Evolutionary conservation across 2,888 invertebrate species (phyloP).

Genomic region (Pachymerium ferrugineum): DNA sequence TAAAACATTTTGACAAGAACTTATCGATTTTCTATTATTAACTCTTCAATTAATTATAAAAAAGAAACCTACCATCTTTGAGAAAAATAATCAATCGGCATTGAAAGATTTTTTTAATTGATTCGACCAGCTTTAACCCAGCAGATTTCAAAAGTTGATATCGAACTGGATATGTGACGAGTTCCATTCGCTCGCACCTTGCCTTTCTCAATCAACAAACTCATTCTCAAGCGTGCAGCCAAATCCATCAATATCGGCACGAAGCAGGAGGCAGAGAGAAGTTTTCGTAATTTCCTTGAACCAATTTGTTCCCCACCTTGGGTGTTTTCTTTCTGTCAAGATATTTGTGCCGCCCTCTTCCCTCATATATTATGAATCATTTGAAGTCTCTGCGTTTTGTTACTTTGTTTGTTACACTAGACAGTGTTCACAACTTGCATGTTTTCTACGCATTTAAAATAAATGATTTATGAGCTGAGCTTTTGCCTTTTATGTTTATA

Average conservation of each 20-base stretch:
- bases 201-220: background rate
- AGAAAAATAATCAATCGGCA: no score
- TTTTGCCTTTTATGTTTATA: no score
- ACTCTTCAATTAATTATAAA: no score
- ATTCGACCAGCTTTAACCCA: background rate
- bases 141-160: background rate
- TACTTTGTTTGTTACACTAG: no score
- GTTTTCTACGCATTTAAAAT: no score
- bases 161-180: background rate
- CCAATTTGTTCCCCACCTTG: background rate
- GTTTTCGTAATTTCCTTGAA: background rate
- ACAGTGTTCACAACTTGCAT: no score
- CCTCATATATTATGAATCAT: background rate
- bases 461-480: no score
- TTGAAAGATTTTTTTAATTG: no score
- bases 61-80: no score
- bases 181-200: background rate
- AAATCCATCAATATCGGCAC: slow-evolving; percentile 4
- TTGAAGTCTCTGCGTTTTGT: background rate
- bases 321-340: background rate
- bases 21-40: no score
- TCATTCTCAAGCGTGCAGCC: slow-evolving; percentile 7
- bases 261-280: background rate
- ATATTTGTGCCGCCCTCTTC: background rate
- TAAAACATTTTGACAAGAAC: no score